Conservation (phyloP, 2,797 vertebrate genomes). For the Gastrophryne carolinensis region DNA sequence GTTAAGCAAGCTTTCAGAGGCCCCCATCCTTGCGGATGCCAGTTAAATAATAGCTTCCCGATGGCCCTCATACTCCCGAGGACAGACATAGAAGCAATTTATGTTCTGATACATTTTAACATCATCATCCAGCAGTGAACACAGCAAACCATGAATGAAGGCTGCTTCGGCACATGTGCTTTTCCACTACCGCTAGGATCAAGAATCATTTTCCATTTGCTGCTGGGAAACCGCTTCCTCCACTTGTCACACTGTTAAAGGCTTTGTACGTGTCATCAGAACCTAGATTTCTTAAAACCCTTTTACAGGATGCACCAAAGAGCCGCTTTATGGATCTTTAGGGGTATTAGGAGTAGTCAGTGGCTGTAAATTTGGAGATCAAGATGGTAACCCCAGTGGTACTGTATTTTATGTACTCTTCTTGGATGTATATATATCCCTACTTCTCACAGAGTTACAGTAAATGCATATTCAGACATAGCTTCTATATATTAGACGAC, state of each 20-base stretch:
- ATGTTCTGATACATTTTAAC: not conserved
- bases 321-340: not conserved
- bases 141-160: not conserved
- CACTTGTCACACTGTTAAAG: not conserved
- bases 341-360: not conserved
- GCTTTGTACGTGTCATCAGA: not conserved
- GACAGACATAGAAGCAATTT: not conserved
- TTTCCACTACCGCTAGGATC: not conserved
- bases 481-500: not conserved
- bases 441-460: not conserved
- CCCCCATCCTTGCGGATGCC: not conserved
- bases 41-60: not conserved
- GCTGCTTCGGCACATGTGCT: not conserved
- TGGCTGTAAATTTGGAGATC: not conserved
- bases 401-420: not conserved
- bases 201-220: not conserved
- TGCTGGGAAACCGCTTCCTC: not conserved
- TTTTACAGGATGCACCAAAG: not conserved
- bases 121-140: not conserved
- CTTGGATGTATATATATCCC: not conserved
- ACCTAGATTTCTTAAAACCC: not conserved
- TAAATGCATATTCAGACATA: not conserved
- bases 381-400: not conserved
- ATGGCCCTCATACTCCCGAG: not conserved
- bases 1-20: not conserved